Evolutionary conservation across 2,888 invertebrate genomes (phyloP), one percentile per base, ranked within the genome.

Genomic region (Volucella bombylans): DNA sequence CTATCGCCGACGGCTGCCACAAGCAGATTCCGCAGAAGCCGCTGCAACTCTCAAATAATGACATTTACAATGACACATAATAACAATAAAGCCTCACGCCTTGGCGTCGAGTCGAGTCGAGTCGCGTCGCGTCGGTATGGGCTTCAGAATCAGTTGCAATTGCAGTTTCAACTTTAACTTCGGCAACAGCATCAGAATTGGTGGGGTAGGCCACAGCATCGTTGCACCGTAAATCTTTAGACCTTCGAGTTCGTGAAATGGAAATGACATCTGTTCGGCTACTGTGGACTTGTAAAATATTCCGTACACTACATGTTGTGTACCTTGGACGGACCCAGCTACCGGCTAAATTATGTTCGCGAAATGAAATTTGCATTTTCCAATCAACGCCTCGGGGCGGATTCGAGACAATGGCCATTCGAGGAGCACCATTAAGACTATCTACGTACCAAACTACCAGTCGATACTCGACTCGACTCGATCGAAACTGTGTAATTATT

Each of bases 361-460:
- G 54, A 74, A 81, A 82, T 82, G 77, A 78, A 86, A 90, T 90
- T 90, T 90, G 89, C 91, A 91, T 91, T 90, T 90, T 89, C 89
- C 89, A 89, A 91, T 90, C 90, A 90, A 89, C 91, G 89, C 90
- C 91, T 90, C 88, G 88, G 88, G 91, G 90, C 89, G 88, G 71
- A n/a, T 59, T 67, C 50, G 76, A 81, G 85, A 85, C 85, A 85
- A 85, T 81, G 77, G 76, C 76, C 81, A 31, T 31, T 12, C 80
- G 59, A 59, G 64, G 43, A 47, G 73, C 49, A 50, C 80, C 69
- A 83, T 82, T 73, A 78, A 78, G 67, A 67, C 45, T 15, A 47
- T 31, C 31, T 31, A 31, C 31, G 0, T 6, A 31, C 31, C 4
- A 31, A 31, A 4, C 31, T 31, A 45, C 49, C 65, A 52, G 50